Evolutionary conservation across 1,140 invertebrate species (phyloP).

Genomic region (Meloidogyne floridensis): DNA sequence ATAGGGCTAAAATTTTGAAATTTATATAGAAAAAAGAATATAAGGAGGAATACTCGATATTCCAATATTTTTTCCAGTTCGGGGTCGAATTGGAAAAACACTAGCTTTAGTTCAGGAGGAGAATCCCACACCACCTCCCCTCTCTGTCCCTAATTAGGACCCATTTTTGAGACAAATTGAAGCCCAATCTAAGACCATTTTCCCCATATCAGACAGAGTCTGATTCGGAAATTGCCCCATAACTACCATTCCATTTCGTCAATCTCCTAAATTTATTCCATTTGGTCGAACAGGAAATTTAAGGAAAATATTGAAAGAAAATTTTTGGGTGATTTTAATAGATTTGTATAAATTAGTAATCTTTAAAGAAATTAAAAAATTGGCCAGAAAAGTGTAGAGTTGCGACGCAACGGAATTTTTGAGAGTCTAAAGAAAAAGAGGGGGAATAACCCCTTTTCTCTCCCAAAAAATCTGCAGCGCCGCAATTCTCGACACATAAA

Average conservation of each 20-base stretch:
- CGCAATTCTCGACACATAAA: conserved; percentile 34
- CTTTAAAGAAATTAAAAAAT: no score
- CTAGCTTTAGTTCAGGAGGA: no score
- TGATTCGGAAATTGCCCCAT: no score
- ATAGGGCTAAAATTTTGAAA: not conserved
- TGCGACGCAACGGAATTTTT: conserved; percentile 58
- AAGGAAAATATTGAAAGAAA: not conserved
- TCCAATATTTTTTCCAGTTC: no score
- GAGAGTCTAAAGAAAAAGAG: conserved; percentile 38
- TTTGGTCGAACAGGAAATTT: not conserved
- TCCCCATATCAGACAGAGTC: no score
- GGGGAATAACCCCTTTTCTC: conserved; percentile 17
- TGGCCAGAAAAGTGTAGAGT: conserved; percentile 12
- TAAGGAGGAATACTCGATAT: no score
- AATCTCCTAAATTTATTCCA: not conserved
- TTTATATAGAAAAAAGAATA: no score
- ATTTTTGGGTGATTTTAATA: not conserved
- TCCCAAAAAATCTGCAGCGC: conserved; percentile 53
- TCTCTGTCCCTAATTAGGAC: no score
- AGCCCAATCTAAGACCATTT: no score
- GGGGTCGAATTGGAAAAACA: no score
- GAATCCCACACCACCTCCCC: no score
- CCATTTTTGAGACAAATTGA: no score
- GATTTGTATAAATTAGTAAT: not conserved
- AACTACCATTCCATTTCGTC: not conserved